Conservation (phyloP, 2,797 vertebrate species). For the Acanthornis magna region DNA sequence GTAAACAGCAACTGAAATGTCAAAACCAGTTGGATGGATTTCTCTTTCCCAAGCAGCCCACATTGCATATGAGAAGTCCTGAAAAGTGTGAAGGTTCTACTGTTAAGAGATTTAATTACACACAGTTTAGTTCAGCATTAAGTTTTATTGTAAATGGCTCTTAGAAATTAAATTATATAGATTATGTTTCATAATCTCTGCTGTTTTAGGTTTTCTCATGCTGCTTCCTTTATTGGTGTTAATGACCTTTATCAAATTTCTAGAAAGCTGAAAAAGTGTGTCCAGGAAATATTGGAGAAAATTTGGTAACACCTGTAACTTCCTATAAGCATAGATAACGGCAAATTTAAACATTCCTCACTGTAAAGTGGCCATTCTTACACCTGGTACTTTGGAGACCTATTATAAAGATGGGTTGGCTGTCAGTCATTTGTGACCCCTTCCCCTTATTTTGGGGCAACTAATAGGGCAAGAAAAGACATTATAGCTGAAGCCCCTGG, state of each 20-base stretch:
- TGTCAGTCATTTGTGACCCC: not conserved
- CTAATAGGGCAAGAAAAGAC: not conserved
- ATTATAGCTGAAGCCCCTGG: not conserved
- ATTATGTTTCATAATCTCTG: not conserved
- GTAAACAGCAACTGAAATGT: not conserved
- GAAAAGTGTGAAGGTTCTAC: not conserved
- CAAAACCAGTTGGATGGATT: not conserved
- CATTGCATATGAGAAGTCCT: not conserved
- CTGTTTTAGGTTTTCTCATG: constrained; percentile 1
- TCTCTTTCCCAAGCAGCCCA: not conserved
- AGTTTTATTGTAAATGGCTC: not conserved
- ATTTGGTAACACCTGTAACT: not conserved
- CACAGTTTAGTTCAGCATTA: not conserved
- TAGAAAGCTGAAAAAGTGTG: not conserved
- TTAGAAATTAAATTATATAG: constrained; percentile 9
- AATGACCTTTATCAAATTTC: not conserved
- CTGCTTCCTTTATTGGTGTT: not conserved
- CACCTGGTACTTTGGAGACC: not conserved
- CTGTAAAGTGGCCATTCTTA: not conserved
- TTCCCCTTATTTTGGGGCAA: not conserved
- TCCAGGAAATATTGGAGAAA: not conserved
- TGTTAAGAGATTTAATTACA: not conserved
- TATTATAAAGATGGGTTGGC: not conserved
- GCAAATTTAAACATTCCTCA: not conserved
- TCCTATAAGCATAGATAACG: not conserved